These are phyloP conservation scores for Antrozous pallidus DNA, from an alignment of 2,797 vertebrate genomes.

Conservation along the genomic window DNA sequence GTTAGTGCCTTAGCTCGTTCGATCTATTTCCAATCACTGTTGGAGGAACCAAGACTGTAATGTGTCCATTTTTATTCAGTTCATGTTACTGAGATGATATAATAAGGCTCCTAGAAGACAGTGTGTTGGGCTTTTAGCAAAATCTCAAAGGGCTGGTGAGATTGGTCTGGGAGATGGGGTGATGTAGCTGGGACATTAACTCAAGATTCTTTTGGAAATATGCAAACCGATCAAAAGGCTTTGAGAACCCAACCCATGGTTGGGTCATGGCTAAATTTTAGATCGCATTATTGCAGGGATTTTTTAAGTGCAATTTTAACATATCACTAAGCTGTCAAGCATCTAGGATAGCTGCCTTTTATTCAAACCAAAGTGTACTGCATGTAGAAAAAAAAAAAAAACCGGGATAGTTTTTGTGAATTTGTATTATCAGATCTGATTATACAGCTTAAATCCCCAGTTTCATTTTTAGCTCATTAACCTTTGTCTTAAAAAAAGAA, in stretches of 20 bases:
- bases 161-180: not conserved
- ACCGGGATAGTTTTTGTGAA: not conserved
- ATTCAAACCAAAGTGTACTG: not conserved
- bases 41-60: slow-evolving; percentile 62
- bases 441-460: not conserved
- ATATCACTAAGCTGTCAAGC: not conserved
- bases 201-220: not conserved
- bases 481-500: not conserved
- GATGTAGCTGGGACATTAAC: not conserved
- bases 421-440: not conserved
- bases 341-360: not conserved
- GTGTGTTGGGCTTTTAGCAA: slow-evolving; percentile 51
- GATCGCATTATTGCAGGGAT: not conserved
- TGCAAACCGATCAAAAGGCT: not conserved
- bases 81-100: slow-evolving; percentile 48
- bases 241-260: not conserved
- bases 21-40: slow-evolving; percentile 74
- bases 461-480: not conserved
- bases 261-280: not conserved
- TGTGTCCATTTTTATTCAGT: slow-evolving; percentile 69
- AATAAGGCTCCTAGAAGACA: slow-evolving; percentile 53
- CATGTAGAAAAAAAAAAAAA: not conserved
- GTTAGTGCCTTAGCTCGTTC: slow-evolving; percentile 66
- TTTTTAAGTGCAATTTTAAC: not conserved
- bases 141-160: slow-evolving; percentile 37